Base-by-base conservation (phyloP, 2,888 invertebrate genomes). In the Horisme vitalbata region DNA sequence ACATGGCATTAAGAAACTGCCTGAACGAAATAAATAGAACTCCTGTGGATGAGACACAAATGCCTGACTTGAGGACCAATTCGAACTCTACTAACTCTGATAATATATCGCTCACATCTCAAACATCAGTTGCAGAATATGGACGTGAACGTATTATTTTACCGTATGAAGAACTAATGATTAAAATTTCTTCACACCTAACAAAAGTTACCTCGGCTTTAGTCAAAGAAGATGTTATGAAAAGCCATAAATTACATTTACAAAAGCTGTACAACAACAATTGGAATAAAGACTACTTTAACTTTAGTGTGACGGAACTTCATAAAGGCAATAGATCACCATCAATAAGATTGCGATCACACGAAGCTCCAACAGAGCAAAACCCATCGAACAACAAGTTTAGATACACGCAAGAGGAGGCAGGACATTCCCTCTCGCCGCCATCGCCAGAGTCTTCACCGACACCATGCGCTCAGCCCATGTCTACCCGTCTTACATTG, bases 121-220 rank as follows among this genome's bases (percentile, higher is more conserved):
- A 41, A 31, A 36, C 39, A 13, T 41, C 45, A 33, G 45, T 56
- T 8, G 59, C 55, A 33, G 58, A 59, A 31, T 45, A 57, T 35
- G 55, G 54, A 27, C 58, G 69, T 41, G 59, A 59, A 44, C 52
- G n/a, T n/a, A n/a, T n/a, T n/a, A n/a, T n/a, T n/a, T n/a, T n/a
- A n/a, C n/a, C 73, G 4, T 83, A 79, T 58, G 63, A 75, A 53
- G 68, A 78, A 26, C 72, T 83, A 54, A 73, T 81, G 61, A 57
- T 71, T 30, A 63, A 73, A 37, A 68, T 82, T 13, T 71, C 80
- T 9, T 48, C 51, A 8, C 70, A 72, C 51, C 41, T 83, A 5
- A 59, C 59, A 45, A 61, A 61, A 23, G 13, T 55, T 1, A 57
- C 66, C 20, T 69, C 71, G 23, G 39, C 43, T n/a, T 52, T 73